These are phyloP conservation scores for Cephus rjabovi DNA, from an alignment of 2,888 invertebrate genomes.

Conservation along the genomic window DNA sequence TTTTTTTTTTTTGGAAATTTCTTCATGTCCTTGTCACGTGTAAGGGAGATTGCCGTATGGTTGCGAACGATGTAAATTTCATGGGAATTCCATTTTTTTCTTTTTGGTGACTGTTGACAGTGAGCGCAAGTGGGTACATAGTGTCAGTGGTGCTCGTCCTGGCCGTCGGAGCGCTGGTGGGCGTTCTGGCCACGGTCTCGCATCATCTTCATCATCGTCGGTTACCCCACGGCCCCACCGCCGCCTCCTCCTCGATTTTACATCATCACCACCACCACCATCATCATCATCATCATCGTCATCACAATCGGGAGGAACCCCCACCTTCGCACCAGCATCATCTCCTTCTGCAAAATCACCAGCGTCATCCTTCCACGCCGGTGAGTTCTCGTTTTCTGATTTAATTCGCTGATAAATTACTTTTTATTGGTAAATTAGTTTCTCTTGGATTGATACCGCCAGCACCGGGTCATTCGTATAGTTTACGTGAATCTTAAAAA, in stretches of 20 bases:
- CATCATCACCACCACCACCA: slow-evolving; percentile 54
- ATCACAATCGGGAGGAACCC: slow-evolving; percentile 43
- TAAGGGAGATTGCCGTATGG: background rate
- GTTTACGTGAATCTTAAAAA: background rate
- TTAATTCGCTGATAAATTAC: background rate
- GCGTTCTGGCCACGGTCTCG: slow-evolving; percentile 67
- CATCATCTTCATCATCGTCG: slow-evolving; percentile 66
- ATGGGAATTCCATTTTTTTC: background rate
- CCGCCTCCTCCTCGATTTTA: slow-evolving; percentile 63
- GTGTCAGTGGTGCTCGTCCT: slow-evolving; percentile 60
- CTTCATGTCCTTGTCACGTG: background rate
- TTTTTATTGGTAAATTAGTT: background rate
- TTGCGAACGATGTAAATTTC: background rate
- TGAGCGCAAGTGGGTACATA: slow-evolving; percentile 59
- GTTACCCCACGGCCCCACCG: slow-evolving; percentile 71
- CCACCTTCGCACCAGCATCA: slow-evolving; percentile 46
- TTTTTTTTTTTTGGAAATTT: background rate
- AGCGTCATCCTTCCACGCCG: slow-evolving; percentile 55
- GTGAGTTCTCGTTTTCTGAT: slow-evolving; percentile 39
- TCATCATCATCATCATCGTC: slow-evolving; percentile 33
- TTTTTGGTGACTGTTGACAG: slow-evolving; percentile 34
- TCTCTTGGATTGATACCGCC: background rate
- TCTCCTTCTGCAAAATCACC: slow-evolving; percentile 53
- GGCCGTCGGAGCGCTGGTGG: slow-evolving; percentile 57
- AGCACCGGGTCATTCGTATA: background rate